Conservation (phyloP, 1,140 invertebrate genomes). For the Polyergus mexicanus region DNA sequence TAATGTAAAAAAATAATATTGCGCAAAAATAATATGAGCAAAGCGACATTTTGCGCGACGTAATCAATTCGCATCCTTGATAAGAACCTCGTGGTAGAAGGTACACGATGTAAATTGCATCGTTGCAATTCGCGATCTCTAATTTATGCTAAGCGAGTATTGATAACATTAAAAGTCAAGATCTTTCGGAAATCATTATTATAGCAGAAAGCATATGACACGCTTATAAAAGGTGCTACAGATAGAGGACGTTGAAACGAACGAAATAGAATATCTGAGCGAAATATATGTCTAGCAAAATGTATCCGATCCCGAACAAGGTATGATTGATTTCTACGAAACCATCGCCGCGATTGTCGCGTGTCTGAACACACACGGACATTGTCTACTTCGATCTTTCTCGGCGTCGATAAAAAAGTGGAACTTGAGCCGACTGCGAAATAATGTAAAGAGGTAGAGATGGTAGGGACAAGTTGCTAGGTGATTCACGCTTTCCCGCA, state of each 20-base stretch:
- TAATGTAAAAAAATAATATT: background rate
- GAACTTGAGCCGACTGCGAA: conserved; percentile 31
- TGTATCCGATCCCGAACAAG: background rate
- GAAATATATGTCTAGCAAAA: background rate
- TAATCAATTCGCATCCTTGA: conserved; percentile 19
- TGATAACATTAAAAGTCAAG: conserved; percentile 24
- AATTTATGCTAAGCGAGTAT: conserved; percentile 21
- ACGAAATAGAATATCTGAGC: background rate
- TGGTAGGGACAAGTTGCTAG: background rate
- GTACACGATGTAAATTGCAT: conserved; percentile 4
- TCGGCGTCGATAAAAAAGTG: conserved; percentile 36
- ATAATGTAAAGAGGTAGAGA: conserved; percentile 34
- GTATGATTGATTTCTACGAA: background rate
- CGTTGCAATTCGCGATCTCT: conserved; percentile 1
- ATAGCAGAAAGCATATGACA: background rate
- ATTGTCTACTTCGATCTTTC: conserved; percentile 25
- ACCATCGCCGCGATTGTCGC: background rate
- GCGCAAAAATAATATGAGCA: background rate
- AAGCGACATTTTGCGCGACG: background rate
- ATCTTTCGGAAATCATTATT: conserved; percentile 13
- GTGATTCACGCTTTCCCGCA: conserved; percentile 6
- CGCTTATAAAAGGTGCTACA: background rate
- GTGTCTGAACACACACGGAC: background rate
- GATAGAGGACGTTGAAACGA: background rate
- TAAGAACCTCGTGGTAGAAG: background rate